Percentiles rank a stretch among this genome's conserved stretches.
Evolutionary conservation across 2,113 vertebrate genomes (phyloP).

Genomic region (Cryptotis parvus): DNA sequence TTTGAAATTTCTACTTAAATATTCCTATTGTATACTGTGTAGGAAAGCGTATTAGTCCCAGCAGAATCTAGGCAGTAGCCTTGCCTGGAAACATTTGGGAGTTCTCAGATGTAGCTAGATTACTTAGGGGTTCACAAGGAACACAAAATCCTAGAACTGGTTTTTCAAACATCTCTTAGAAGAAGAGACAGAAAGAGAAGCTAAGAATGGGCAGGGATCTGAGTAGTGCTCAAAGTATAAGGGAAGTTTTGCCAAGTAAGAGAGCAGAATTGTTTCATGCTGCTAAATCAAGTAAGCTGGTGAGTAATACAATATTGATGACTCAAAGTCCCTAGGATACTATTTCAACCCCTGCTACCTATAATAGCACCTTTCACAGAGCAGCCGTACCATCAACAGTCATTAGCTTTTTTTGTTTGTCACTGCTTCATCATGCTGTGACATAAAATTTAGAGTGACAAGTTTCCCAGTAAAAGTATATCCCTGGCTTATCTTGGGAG

Average conservation of each 20-base stretch:
- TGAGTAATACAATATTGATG: background rate
- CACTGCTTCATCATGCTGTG: background rate
- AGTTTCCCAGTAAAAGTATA: slow-evolving; percentile 32
- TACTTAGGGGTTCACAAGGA: background rate
- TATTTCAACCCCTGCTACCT: background rate
- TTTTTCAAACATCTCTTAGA: background rate
- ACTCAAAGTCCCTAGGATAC: no score
- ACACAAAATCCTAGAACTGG: background rate
- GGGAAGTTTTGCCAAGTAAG: background rate
- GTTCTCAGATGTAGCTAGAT: no score
- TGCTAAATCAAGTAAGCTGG: background rate
- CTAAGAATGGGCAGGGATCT: background rate
- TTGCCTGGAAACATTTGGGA: background rate
- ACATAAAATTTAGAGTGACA: slow-evolving; percentile 41
- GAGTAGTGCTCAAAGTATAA: background rate
- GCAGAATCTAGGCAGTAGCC: background rate
- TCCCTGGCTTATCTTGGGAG: slow-evolving; percentile 28
- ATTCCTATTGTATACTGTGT: background rate
- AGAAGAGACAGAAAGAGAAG: background rate
- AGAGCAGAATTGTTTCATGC: background rate
- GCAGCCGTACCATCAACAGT: background rate
- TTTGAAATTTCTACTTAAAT: background rate
- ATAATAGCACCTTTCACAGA: background rate
- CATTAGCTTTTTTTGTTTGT: background rate
- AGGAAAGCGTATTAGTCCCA: no score